These are phyloP conservation scores for Vireo griseus DNA, from an alignment of 2,797 vertebrate species.

Conservation along the genomic window DNA sequence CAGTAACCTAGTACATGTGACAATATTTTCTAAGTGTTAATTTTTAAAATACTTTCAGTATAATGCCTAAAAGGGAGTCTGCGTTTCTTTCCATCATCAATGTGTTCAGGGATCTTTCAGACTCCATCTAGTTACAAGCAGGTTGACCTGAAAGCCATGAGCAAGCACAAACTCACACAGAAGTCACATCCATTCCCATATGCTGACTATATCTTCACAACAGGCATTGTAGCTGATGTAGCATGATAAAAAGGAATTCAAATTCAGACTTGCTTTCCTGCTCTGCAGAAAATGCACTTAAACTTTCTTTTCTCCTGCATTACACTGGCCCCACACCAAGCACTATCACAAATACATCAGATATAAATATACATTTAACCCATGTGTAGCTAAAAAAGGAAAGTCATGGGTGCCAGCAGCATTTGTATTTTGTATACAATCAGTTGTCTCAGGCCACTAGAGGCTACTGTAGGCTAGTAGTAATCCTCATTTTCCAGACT, in stretches of 20 bases:
- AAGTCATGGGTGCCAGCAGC: not conserved
- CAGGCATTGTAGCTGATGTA: not conserved
- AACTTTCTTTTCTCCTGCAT: not conserved
- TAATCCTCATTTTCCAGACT: not conserved
- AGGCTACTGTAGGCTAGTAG: constrained; percentile 58
- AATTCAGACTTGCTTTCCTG: not conserved
- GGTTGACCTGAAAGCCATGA: not conserved
- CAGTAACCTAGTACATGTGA: not conserved
- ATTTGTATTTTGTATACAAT: not conserved
- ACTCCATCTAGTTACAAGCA: not conserved
- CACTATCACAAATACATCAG: not conserved
- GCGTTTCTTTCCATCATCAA: not conserved
- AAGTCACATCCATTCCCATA: not conserved
- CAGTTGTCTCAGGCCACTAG: constrained; percentile 60
- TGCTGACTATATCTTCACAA: not conserved
- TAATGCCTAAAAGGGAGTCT: not conserved
- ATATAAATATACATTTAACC: not conserved
- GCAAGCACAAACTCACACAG: rapidly evolving
- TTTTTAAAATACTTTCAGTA: not conserved
- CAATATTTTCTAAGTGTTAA: not conserved
- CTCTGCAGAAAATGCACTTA: not conserved
- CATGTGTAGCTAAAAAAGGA: not conserved
- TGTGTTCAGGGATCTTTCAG: not conserved
- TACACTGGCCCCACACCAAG: not conserved
- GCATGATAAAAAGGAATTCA: not conserved